Percentiles rank a stretch among this genome's conserved stretches.
phyloP scores from a whole-genome alignment of 92 coral and sea anemone genomes.

The Metridium senile region DNA sequence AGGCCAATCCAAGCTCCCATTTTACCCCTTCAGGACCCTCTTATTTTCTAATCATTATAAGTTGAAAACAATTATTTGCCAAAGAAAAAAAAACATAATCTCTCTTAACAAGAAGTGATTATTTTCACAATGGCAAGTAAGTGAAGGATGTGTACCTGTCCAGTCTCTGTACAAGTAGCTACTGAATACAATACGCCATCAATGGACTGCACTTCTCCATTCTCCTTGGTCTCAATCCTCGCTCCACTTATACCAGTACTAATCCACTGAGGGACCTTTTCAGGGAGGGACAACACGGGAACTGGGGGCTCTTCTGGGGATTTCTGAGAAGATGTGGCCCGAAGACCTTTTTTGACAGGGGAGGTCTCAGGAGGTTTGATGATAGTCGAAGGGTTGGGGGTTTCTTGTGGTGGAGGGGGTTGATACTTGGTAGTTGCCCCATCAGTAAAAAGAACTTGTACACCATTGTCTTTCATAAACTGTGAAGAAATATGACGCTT shows the following conservation, averaged over 20 bases:
- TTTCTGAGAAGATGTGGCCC: constrained; percentile 50
- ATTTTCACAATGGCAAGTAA: too few relatives aligned
- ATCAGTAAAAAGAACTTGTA: constrained; percentile 88
- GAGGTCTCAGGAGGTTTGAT: constrained; percentile 60
- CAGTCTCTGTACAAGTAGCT: constrained; percentile 84
- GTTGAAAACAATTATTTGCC: too few relatives aligned
- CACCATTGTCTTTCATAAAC: constrained; percentile 74
- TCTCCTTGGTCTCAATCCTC: constrained; percentile 62
- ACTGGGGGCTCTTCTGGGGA: constrained; percentile 79
- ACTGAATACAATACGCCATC: constrained; percentile 70
- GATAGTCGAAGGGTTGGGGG: constrained; percentile 49
- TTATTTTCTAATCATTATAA: too few relatives aligned
- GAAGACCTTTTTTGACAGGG: constrained; percentile 46
- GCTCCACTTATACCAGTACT: constrained; percentile 81
- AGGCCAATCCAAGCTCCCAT: too few relatives aligned
- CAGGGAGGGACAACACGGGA: constrained; percentile 64
- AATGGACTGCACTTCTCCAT: constrained; percentile 67
- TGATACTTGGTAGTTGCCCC: constrained; percentile 88
- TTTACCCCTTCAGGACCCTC: too few relatives aligned
- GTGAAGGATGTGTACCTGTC: too few relatives aligned
- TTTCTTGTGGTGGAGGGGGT: constrained; percentile 55
- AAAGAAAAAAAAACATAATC: too few relatives aligned
- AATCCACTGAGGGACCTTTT: constrained; percentile 78
- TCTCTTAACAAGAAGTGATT: too few relatives aligned
- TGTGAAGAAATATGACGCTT: constrained; percentile 7